These are phyloP conservation scores for Morphnarchus princeps DNA, from an alignment of 2,113 vertebrate species.

Conservation along the genomic window DNA sequence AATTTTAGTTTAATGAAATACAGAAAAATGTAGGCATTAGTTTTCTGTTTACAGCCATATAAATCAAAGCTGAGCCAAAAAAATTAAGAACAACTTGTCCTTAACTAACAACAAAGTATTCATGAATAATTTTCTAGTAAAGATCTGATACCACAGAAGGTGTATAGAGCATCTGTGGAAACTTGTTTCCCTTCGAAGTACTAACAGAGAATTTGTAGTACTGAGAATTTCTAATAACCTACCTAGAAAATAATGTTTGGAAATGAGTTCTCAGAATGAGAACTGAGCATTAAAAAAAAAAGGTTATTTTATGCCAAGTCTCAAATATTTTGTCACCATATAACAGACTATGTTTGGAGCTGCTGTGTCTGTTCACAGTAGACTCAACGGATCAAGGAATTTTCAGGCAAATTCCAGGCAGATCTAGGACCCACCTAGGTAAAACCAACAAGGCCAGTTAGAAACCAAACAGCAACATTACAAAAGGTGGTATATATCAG, in stretches of 20 bases:
- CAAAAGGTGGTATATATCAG: not conserved
- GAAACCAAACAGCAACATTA: fast-evolving
- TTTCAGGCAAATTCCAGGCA: not conserved
- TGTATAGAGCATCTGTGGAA: not conserved
- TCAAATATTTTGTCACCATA: not conserved
- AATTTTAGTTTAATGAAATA: conserved; percentile 18
- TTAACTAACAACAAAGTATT: conserved; percentile 32
- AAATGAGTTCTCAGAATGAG: not conserved
- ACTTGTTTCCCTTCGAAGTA: not conserved
- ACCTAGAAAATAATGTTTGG: not conserved
- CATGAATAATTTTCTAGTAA: conserved; percentile 16
- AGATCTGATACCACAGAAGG: not conserved
- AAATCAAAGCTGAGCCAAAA: conserved; percentile 37
- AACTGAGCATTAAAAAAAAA: not conserved
- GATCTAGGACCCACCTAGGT: not conserved
- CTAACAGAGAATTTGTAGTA: not conserved
- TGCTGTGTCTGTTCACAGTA: not conserved
- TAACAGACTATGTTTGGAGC: not conserved
- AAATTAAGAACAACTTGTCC: conserved; percentile 19
- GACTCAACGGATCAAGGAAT: not conserved
- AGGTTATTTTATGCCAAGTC: not conserved
- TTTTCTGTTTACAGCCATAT: conserved; percentile 34
- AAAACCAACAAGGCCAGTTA: not conserved
- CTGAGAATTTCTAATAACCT: not conserved
- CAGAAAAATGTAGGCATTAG: conserved; percentile 20